Evolutionary conservation across 1,140 invertebrate genomes (phyloP).

Genomic region (Octopus sinensis): DNA sequence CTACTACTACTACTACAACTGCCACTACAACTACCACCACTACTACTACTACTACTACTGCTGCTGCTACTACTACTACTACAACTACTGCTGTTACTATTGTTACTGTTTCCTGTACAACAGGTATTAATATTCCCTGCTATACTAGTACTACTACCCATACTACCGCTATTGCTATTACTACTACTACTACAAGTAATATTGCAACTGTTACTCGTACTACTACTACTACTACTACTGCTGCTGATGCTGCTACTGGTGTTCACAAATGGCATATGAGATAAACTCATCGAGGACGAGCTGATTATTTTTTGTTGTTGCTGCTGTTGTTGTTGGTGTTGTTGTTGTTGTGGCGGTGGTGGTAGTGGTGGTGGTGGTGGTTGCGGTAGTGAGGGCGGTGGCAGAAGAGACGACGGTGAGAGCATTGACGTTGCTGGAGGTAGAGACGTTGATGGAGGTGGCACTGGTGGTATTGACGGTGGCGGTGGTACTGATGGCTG

Average conservation of each 20-base stretch:
- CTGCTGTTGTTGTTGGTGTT: background rate
- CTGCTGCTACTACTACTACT: background rate
- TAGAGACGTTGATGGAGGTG: background rate
- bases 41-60: slow-evolving; percentile 6
- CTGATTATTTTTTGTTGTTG: too few species aligned
- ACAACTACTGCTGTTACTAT: background rate
- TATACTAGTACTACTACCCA: slow-evolving; percentile 7
- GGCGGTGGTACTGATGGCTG: background rate
- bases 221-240: too few species aligned
- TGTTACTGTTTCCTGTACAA: slow-evolving; percentile 8
- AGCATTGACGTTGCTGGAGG: background rate
- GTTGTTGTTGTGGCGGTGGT: background rate
- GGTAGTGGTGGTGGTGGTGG: background rate
- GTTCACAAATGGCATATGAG: background rate
- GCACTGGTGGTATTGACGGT: background rate
- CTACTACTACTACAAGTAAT: slow-evolving; percentile 11
- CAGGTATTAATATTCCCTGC: background rate
- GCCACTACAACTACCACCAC: slow-evolving; percentile 11
- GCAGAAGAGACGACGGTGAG: background rate
- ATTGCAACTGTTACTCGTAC: too few species aligned
- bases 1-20: slow-evolving; percentile 13
- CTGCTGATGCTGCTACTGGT: too few species aligned
- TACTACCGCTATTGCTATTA: slow-evolving; percentile 12
- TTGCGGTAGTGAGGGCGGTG: background rate
- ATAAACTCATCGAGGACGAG: too few species aligned